Evolutionary conservation across 2,113 vertebrate species (phyloP).

Genomic region (Tonatia bakeri): DNA sequence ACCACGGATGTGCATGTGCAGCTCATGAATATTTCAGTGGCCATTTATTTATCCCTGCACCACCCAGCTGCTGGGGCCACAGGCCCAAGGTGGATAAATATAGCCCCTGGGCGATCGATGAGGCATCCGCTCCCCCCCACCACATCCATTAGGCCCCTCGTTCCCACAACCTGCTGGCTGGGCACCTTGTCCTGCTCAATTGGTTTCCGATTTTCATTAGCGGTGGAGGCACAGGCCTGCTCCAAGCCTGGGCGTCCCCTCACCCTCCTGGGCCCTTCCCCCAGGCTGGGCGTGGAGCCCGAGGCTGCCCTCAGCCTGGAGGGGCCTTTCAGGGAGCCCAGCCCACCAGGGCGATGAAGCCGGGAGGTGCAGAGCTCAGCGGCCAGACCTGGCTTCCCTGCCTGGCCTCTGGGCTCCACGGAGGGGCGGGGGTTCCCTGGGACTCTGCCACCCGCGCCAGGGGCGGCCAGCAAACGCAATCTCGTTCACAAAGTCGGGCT

Average conservation of each 20-base stretch:
- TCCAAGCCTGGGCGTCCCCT: constrained; percentile 66
- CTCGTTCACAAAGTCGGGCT: neutral
- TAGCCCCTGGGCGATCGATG: constrained; percentile 84
- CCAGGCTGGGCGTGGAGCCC: constrained; percentile 54
- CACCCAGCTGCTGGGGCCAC: constrained; percentile 86
- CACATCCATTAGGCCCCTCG: constrained; percentile 76
- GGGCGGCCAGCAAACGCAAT: fast-evolving
- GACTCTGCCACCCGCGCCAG: neutral
- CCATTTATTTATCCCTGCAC: constrained; percentile 86
- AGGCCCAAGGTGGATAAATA: constrained; percentile 85
- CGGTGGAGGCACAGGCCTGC: constrained; percentile 63
- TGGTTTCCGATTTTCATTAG: constrained; percentile 87
- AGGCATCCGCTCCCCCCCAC: constrained; percentile 80
- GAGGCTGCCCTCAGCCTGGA: neutral
- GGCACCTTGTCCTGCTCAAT: constrained; percentile 81
- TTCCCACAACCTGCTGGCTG: constrained; percentile 85
- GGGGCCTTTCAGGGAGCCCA: constrained; percentile 8
- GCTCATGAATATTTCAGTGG: constrained; percentile 87
- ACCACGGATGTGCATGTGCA: constrained; percentile 81
- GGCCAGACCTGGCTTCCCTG: neutral
- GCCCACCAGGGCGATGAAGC: neutral
- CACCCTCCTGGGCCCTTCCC: constrained; percentile 2
- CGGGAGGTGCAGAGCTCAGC: neutral
- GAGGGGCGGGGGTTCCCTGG: neutral
- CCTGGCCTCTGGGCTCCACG: neutral